These are phyloP conservation scores for Diplolepis rosae DNA, from an alignment of 2,888 invertebrate genomes.

Conservation along the genomic window DNA sequence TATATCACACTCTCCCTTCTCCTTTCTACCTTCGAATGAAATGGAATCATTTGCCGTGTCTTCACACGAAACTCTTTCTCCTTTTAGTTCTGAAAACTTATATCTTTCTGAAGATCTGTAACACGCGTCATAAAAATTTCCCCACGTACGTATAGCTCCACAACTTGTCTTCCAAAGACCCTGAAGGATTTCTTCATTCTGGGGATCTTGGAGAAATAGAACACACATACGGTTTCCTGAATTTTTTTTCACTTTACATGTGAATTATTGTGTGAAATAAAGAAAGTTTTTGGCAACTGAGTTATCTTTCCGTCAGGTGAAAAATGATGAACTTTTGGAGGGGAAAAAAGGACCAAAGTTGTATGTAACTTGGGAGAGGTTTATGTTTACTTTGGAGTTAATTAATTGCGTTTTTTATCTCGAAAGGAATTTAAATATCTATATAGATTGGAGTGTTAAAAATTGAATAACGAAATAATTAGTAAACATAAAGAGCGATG, in stretches of 20 bases:
- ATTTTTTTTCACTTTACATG: neutral
- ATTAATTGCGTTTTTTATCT: neutral
- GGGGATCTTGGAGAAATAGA: neutral
- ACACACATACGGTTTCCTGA: neutral
- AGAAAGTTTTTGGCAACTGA: neutral
- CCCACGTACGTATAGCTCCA: neutral
- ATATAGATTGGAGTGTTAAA: no score
- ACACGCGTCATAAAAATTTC: conserved; percentile 19
- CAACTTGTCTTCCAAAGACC: conserved; percentile 1
- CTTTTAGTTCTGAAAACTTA: neutral
- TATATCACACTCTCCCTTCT: neutral
- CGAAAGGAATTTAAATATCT: no score
- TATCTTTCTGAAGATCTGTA: conserved; percentile 9
- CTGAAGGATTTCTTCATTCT: conserved; percentile 1
- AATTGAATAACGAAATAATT: no score
- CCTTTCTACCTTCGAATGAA: neutral
- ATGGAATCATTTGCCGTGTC: neutral
- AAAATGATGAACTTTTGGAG: neutral
- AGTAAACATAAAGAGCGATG: no score
- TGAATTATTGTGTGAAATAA: neutral
- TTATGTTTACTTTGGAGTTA: neutral
- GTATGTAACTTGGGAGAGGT: neutral
- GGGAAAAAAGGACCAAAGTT: neutral
- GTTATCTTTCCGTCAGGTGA: neutral
- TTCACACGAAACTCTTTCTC: conserved; percentile 14